Percentiles rank a stretch among this genome's conserved stretches.
Conservation (phyloP, 2,797 vertebrate species). For the Hipposideros larvatus region DNA sequence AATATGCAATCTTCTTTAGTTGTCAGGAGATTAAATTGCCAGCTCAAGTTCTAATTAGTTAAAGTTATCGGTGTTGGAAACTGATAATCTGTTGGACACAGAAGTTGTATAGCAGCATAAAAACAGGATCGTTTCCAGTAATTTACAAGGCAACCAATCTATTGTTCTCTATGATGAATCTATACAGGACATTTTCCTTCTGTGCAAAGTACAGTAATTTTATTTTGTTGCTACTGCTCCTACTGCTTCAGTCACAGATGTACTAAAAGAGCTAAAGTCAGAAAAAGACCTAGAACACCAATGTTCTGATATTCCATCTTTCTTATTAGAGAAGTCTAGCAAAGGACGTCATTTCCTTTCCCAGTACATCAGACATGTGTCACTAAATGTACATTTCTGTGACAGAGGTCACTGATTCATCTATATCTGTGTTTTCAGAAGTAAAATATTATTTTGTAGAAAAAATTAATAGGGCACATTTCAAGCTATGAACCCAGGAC, state of each 20-base stretch:
- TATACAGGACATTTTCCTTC: conserved; percentile 11
- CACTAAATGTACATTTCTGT: conserved; percentile 74
- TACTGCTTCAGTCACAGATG: conserved; percentile 77
- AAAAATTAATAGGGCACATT: not conserved
- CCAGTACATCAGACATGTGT: conserved; percentile 76
- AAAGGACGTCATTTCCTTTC: conserved; percentile 80
- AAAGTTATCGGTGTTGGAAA: conserved; percentile 76
- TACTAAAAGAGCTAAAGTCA: conserved; percentile 71
- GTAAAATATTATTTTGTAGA: not conserved
- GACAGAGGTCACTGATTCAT: not conserved
- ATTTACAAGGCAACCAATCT: conserved; percentile 60
- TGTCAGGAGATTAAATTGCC: conserved; percentile 77
- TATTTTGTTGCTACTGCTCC: conserved; percentile 67
- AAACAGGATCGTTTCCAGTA: conserved; percentile 59
- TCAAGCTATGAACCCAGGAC: not conserved
- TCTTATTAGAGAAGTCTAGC: conserved; percentile 74
- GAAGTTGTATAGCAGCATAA: conserved; percentile 27
- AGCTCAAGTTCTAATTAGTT: conserved; percentile 80
- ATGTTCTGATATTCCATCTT: conserved; percentile 65
- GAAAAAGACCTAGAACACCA: conserved; percentile 75
- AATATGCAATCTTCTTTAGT: conserved; percentile 74
- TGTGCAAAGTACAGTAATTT: conserved; percentile 67
- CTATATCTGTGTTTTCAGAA: conserved; percentile 33
- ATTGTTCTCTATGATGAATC: conserved; percentile 63
- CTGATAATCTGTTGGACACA: conserved; percentile 40